Conservation (phyloP, 2,888 invertebrate genomes). For the Macrophya alboannulata region DNA sequence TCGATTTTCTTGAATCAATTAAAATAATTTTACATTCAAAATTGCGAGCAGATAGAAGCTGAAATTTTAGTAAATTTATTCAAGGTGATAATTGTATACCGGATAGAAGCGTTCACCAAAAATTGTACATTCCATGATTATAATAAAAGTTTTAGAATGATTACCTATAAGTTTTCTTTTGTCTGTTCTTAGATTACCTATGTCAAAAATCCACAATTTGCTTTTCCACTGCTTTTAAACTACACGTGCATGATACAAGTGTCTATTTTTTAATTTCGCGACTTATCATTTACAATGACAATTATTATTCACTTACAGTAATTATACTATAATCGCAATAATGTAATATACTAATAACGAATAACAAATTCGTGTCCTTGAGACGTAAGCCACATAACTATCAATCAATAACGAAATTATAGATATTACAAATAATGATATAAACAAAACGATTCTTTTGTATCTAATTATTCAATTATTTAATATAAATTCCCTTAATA, state of each 20-base stretch:
- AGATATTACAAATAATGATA: background rate
- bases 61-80: background rate
- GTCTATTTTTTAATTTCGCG: background rate
- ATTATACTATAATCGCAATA: background rate
- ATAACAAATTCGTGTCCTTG: background rate
- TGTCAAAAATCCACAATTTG: background rate
- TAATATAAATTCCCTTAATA: background rate
- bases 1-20: background rate
- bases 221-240: background rate
- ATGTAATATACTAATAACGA: background rate
- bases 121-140: constrained; percentile 31
- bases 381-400: constrained; percentile 13
- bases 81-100: background rate
- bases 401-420: background rate
- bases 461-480: background rate
- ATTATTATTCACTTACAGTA: background rate
- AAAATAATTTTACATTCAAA: background rate
- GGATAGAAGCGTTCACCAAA: background rate
- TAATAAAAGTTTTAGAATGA: constrained; percentile 26
- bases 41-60: background rate
- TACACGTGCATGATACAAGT: background rate
- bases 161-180: background rate
- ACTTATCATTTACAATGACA: background rate
- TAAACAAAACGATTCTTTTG: background rate
- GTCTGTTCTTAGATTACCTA: background rate